A percentile compares a stretch with the other conserved stretches of the same genome.
Evolutionary conservation across 2,888 invertebrate species (phyloP).

Genomic region (Thereva unica): DNA sequence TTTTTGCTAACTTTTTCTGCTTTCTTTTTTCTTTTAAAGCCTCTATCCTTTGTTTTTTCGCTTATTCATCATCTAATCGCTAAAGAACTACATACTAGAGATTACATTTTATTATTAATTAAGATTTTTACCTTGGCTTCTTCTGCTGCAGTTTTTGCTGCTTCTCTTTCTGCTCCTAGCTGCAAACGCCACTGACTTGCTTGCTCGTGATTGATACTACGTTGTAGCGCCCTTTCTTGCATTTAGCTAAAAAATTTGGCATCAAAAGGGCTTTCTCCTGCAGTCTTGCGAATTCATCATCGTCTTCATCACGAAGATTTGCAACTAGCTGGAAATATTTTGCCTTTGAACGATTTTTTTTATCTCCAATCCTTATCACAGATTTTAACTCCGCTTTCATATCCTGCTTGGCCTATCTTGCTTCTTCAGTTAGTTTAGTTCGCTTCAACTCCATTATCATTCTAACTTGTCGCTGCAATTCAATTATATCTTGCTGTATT

Average conservation of each 20-base stretch:
- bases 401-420: no score
- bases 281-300: slow-evolving; percentile 49
- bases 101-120: no score
- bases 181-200: slow-evolving; percentile 54
- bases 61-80: slow-evolving; percentile 63
- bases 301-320: slow-evolving; percentile 53
- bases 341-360: slow-evolving; percentile 61
- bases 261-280: no score
- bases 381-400: slow-evolving; percentile 63
- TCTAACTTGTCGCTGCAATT: no score
- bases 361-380: slow-evolving; percentile 63
- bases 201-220: slow-evolving; percentile 60
- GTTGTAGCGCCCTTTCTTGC: slow-evolving; percentile 72
- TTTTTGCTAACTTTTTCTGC: slow-evolving; percentile 65
- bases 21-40: slow-evolving; percentile 66
- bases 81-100: slow-evolving; percentile 43
- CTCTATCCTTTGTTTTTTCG: slow-evolving; percentile 63
- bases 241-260: slow-evolving; percentile 70
- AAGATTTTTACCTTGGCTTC: slow-evolving; percentile 55
- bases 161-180: slow-evolving; percentile 56
- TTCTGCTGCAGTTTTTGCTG: slow-evolving; percentile 54
- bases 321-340: slow-evolving; percentile 57
- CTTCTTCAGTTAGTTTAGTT: no score
- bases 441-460: no score
- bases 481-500: no score